A percentile compares a stretch with the other conserved stretches of the same genome.
Conservation (phyloP, 1,140 invertebrate genomes). For the Galendromus occidentalis region DNA sequence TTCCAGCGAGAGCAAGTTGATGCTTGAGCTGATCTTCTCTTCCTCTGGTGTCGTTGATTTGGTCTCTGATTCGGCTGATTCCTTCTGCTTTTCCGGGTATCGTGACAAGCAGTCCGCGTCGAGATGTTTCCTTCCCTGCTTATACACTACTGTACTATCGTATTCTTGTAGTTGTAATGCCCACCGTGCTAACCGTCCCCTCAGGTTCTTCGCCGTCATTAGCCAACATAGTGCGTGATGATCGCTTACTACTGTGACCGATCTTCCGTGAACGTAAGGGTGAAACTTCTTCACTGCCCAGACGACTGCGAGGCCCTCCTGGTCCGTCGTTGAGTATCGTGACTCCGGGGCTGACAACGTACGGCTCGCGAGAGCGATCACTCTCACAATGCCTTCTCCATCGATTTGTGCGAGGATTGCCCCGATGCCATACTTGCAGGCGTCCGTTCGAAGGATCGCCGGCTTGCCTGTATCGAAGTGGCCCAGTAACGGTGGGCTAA, state of each 20-base stretch:
- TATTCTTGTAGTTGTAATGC: slow-evolving; percentile 16
- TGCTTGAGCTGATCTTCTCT: neutral
- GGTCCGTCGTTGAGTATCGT: slow-evolving; percentile 29
- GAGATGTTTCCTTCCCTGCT: neutral
- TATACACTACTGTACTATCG: slow-evolving; percentile 15
- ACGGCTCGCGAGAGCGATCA: slow-evolving; percentile 22
- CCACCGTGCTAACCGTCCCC: slow-evolving; percentile 18
- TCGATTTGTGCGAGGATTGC: slow-evolving; percentile 29
- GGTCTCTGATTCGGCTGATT: neutral
- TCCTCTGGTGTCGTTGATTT: too few relatives aligned
- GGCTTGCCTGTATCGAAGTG: slow-evolving; percentile 30
- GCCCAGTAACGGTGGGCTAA: slow-evolving; percentile 18
- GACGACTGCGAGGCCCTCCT: slow-evolving; percentile 27
- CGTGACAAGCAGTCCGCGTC: slow-evolving; percentile 21
- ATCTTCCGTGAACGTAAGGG: slow-evolving; percentile 25
- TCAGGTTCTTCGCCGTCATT: slow-evolving; percentile 21
- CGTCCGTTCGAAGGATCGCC: slow-evolving; percentile 31
- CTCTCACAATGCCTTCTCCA: slow-evolving; percentile 20
- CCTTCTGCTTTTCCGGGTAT: neutral
- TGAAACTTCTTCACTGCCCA: slow-evolving; percentile 29
- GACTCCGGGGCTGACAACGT: slow-evolving; percentile 19
- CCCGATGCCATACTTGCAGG: slow-evolving; percentile 26
- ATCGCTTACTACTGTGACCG: slow-evolving; percentile 15
- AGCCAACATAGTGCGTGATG: slow-evolving; percentile 19
- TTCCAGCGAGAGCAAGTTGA: too few relatives aligned